Base-by-base conservation (phyloP, 2,113 vertebrate species). In the Mormyrus iriodes region DNA sequence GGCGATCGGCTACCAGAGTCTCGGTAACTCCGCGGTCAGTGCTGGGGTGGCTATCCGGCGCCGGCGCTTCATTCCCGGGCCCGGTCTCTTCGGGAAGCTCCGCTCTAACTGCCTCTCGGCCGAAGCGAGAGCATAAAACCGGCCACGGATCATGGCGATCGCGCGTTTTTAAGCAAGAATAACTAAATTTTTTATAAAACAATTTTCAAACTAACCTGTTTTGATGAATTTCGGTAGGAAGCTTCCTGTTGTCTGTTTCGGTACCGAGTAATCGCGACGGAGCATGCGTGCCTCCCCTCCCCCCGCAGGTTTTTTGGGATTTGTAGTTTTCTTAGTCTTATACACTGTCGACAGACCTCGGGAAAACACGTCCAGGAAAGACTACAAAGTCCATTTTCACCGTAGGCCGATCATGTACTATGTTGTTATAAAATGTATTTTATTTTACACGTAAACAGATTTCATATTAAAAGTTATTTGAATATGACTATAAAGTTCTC, bases 201-300 rank as follows among this genome's bases (percentile, higher is more conserved):
- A 48, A 12, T 89, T 84, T 46, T 46, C 52, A 83, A 89, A 88
- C 89, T 87, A 89, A 93, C 91, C 93, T 92, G 93, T 93, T 73
- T 93, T 92, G 91, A 88, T 88, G 91, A 92, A 58, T 92, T 92
- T 91, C 93, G 85, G 87, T 92, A 91, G 55, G 44, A 1, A 90
- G 92, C 94, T 95, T 95, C 95, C 95, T 94, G 92, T 90, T 93
- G 89, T 85, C 90, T 65, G 90, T 91, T 91, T 90, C 65, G 42
- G 89, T 90, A 89, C 91, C 53, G 93, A 95, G 93, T 93, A 93
- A 94, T 93, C 65, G 24, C 1, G 2, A 89, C 39, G 92, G 93
- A 92, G 94, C 92, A 0, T 95, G 95, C 94, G 94, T 89, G 1
- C 1, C 3, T 2, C 2, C 2, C 55, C 55, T 17, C 4, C 3